Percentiles rank a stretch among this genome's conserved stretches.
These are phyloP conservation scores for Antedon mediterranea DNA, from an alignment of 53 echinoderm and acorn worm genomes.

Conservation along the genomic window DNA sequence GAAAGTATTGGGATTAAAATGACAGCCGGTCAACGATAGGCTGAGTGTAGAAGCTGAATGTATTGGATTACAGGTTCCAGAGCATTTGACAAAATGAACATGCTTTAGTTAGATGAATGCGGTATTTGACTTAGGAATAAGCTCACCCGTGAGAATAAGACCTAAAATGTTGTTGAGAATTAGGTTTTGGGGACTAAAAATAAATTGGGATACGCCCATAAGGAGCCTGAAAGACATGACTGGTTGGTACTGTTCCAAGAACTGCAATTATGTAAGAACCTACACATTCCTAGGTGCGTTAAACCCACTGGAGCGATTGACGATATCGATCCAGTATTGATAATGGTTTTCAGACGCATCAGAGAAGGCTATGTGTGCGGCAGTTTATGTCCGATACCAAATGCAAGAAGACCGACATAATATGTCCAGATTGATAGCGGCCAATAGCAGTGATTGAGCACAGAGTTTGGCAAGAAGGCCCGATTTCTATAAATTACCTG, in stretches of 20 bases:
- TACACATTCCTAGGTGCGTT: slow-evolving; percentile 2
- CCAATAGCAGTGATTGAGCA: slow-evolving; percentile 22
- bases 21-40: slow-evolving; percentile 12
- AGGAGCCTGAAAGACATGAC: slow-evolving; percentile 2
- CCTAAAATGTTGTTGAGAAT: slow-evolving; percentile 10
- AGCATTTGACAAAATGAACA: slow-evolving; percentile 19
- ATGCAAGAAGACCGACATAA: slow-evolving; percentile 7
- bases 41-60: not conserved
- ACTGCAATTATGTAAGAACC: not conserved
- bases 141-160: slow-evolving; percentile 5
- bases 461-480: slow-evolving; percentile 19
- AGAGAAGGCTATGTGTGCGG: slow-evolving; percentile 24
- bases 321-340: too few relatives aligned
- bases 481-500: slow-evolving; percentile 11
- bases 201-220: slow-evolving; percentile 17
- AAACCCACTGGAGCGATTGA: too few relatives aligned
- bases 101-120: slow-evolving; percentile 21
- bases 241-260: slow-evolving; percentile 4
- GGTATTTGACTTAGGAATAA: slow-evolving; percentile 21
- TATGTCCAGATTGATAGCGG: slow-evolving; percentile 10
- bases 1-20: slow-evolving; percentile 22
- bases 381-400: slow-evolving; percentile 15
- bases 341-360: slow-evolving; percentile 30
- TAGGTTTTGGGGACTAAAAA: slow-evolving; percentile 13
- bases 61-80: slow-evolving; percentile 5